Percentiles rank a stretch among this genome's conserved stretches.
Evolutionary conservation across 2,113 vertebrate genomes (phyloP).

Genomic region (Orcinus orca): DNA sequence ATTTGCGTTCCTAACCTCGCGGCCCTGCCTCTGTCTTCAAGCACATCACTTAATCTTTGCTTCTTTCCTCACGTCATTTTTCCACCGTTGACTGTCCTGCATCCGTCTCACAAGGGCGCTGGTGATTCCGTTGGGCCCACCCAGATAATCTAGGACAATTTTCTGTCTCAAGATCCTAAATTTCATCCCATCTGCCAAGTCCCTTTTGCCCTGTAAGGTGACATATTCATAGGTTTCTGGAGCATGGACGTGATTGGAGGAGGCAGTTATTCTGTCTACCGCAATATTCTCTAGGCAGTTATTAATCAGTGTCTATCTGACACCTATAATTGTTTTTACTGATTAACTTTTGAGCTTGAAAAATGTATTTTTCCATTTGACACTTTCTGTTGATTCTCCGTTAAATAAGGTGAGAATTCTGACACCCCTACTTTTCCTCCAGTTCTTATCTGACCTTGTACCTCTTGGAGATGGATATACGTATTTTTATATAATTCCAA

Average conservation of each 20-base stretch:
- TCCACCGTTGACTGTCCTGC: neutral
- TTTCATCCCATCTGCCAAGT: neutral
- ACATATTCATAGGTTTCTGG: neutral
- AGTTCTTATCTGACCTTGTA: neutral
- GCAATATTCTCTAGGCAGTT: too few relatives aligned
- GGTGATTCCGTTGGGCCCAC: neutral
- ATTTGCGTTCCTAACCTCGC: fast-evolving
- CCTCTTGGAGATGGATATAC: neutral
- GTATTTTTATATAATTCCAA: neutral
- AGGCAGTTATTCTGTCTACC: fast-evolving
- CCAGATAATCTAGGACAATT: fast-evolving
- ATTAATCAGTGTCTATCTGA: neutral
- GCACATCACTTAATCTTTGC: neutral
- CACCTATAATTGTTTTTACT: neutral
- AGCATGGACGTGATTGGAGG: neutral
- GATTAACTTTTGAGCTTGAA: neutral
- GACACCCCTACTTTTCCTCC: neutral
- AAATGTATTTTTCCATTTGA: neutral
- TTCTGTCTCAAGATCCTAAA: neutral
- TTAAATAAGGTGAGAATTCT: neutral
- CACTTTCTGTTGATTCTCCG: neutral
- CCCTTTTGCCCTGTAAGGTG: neutral
- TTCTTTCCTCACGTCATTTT: neutral
- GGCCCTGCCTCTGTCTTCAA: neutral
- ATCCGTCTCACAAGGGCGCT: neutral